Evolutionary conservation across 2,113 vertebrate genomes (phyloP).

Genomic region (Sula dactylatra): DNA sequence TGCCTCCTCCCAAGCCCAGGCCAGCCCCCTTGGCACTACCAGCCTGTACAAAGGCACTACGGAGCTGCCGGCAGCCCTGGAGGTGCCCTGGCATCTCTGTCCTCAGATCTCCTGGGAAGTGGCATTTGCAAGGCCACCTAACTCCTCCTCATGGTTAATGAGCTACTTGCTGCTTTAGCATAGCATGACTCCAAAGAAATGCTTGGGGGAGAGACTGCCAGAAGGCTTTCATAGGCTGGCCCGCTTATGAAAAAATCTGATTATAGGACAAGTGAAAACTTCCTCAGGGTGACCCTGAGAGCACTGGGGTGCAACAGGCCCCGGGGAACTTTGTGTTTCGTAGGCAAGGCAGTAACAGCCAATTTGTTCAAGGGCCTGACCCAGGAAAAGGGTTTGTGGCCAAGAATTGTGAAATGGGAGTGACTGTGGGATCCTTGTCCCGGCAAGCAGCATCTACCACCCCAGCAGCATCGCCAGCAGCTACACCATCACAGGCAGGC

Average conservation of each 20-base stretch:
- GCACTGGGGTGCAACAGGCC: background rate
- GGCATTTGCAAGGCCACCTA: background rate
- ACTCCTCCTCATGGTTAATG: background rate
- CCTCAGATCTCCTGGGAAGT: background rate
- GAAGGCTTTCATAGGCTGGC: background rate
- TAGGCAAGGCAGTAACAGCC: background rate
- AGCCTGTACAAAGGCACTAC: accelerated
- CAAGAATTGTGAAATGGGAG: background rate
- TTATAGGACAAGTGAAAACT: background rate
- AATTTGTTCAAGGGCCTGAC: background rate
- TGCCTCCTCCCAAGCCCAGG: background rate
- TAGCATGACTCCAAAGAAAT: background rate
- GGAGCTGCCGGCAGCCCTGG: background rate
- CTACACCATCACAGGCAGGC: background rate
- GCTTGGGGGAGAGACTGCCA: background rate
- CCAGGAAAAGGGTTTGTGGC: background rate
- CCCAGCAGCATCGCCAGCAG: background rate
- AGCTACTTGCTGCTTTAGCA: background rate
- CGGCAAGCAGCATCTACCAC: background rate
- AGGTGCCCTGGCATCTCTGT: background rate
- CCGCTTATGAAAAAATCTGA: background rate
- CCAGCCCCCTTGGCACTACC: background rate
- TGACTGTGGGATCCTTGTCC: background rate
- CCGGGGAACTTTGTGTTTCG: background rate
- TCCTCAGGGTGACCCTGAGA: background rate